A percentile compares a stretch with the other conserved stretches of the same genome.
These are phyloP conservation scores for Lucifuga dentata DNA, from an alignment of 2,113 vertebrate species.

Conservation along the genomic window DNA sequence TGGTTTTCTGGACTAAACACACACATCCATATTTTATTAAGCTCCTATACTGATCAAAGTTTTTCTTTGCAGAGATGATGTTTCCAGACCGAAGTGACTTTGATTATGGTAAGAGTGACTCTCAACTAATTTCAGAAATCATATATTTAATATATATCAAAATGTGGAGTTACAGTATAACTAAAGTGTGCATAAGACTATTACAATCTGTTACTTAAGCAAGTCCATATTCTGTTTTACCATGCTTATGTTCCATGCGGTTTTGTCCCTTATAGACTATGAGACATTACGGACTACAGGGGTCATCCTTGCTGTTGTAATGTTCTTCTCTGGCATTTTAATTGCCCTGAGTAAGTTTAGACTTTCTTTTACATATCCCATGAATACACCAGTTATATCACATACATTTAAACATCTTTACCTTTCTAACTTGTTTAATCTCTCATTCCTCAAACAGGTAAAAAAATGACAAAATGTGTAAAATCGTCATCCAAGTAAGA, in stretches of 20 bases:
- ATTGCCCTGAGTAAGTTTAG: constrained; percentile 88
- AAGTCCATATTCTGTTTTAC: not conserved
- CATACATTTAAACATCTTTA: constrained; percentile 9
- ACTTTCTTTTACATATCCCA: not conserved
- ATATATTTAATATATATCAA: not conserved
- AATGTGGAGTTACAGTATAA: not conserved
- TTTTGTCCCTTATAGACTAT: constrained; percentile 83
- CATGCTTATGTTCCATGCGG: not conserved
- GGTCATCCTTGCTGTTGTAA: constrained; percentile 86
- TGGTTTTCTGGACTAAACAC: not conserved
- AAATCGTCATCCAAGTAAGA: constrained; percentile 86
- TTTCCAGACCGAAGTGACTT: constrained; percentile 80
- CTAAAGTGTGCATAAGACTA: not conserved
- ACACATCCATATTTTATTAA: not conserved
- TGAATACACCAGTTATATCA: constrained; percentile 7
- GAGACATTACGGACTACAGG: constrained; percentile 88
- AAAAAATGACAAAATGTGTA: constrained; percentile 86
- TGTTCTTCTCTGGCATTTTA: constrained; percentile 90
- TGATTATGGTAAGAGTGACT: constrained; percentile 78
- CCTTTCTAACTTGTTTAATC: constrained; percentile 55
- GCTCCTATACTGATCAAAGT: not conserved
- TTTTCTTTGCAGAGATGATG: constrained; percentile 67
- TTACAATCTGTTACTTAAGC: not conserved
- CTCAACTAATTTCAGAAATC: not conserved
- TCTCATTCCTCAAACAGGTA: constrained; percentile 83